Base-by-base conservation (phyloP, 2,113 vertebrate genomes). In the Sitta europaea region DNA sequence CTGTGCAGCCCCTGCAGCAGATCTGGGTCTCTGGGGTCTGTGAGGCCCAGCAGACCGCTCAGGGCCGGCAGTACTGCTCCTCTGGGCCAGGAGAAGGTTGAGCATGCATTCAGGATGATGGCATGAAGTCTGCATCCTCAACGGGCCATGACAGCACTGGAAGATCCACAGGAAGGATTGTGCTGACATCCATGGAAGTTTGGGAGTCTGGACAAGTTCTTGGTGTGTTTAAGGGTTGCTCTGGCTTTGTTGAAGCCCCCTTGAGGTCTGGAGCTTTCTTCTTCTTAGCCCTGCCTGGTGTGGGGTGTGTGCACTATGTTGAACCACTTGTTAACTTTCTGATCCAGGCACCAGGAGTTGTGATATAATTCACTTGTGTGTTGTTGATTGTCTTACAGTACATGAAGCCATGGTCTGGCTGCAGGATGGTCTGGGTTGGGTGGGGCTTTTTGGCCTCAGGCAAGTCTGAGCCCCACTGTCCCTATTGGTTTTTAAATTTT, bases 1-100 rank as follows among this genome's bases (percentile, higher is more conserved):
- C 19, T 0, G 0, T 23, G 28, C 0, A 2, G 35, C 50, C 17
- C 57, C 29, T 67, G 43, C 2, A 5, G 43, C 36, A 84, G 6
- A 16, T 59, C 12, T 43, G 42, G 23, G 36, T 50, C 29, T 54
- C 18, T 4, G 5, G 4, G 57, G 10, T 23, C 28, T 27, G 5
- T 58, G 63, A 53, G 22, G 31, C 25, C 22, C 47, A 31, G 40
- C 55, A 66, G 25, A 22, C 14, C 66, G 55, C 71, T 71, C 0
- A 0, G 15, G 9, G 11, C 1, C n/a, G 36, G 42, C 53, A 31
- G 10, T 9, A 11, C 7, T n/a, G 7, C 1, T 6, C 0, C 19
- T 11, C 61, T 65, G 70, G 43, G 33, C 27, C 9, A 47, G 55
- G 13, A 68, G 54, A 57, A 48, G 27, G 54, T n/a, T 84, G 18